These are phyloP conservation scores for Taxidea taxus DNA, from an alignment of 2,113 vertebrate genomes.

Conservation along the genomic window DNA sequence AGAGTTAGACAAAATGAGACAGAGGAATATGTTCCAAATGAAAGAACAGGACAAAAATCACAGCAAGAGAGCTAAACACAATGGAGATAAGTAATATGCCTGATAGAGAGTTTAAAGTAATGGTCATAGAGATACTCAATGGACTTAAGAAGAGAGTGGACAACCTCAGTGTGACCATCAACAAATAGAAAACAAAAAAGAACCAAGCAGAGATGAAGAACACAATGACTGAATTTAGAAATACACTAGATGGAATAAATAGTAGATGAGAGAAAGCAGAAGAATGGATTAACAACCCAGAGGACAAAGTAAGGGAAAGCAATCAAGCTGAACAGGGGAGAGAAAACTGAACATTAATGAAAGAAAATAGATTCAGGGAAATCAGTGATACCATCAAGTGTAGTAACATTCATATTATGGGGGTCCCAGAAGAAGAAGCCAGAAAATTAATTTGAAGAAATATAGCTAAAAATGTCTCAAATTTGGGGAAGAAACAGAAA, in stretches of 20 bases:
- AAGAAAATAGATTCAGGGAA: neutral
- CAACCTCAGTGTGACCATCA: neutral
- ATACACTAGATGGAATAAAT: neutral
- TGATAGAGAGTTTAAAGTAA: neutral
- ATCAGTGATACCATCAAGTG: neutral
- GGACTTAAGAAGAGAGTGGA: neutral
- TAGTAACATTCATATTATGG: neutral
- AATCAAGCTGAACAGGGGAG: neutral
- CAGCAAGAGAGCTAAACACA: neutral
- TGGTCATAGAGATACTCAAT: neutral
- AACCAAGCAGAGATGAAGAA: neutral
- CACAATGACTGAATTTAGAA: neutral
- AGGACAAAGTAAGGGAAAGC: neutral
- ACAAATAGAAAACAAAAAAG: neutral
- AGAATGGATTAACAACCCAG: neutral
- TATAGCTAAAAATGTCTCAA: neutral
- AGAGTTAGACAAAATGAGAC: neutral
- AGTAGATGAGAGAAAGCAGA: neutral
- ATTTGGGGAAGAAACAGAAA: neutral
- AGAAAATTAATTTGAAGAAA: neutral
- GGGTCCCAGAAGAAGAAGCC: neutral
- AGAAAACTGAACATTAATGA: neutral
- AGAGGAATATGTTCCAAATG: neutral
- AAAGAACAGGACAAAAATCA: neutral
- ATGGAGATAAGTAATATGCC: neutral